Evolutionary conservation across 2,797 vertebrate genomes (phyloP).

Genomic region (Periparus ater): DNA sequence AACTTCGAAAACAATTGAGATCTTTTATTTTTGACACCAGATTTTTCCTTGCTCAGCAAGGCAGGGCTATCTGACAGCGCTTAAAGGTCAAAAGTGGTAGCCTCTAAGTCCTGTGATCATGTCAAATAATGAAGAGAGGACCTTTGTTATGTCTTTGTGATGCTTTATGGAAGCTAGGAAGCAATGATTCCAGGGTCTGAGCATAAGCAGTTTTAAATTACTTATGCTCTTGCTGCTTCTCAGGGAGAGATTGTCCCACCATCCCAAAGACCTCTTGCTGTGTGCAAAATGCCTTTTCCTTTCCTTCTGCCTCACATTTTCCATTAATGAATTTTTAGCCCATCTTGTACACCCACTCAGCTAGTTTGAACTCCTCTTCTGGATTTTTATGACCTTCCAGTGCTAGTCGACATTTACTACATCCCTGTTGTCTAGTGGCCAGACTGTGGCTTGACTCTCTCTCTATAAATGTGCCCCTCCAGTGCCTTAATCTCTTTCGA

Average conservation of each 20-base stretch:
- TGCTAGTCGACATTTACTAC: constrained; percentile 5
- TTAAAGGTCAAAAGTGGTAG: background rate
- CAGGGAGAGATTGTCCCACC: constrained; percentile 14
- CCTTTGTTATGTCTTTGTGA: background rate
- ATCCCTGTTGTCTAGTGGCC: constrained; percentile 1
- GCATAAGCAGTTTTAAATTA: background rate
- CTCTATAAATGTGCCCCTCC: background rate
- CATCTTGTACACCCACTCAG: constrained; percentile 35
- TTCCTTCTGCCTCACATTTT: constrained; percentile 53
- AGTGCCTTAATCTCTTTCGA: background rate
- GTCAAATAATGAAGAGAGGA: background rate
- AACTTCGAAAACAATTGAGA: background rate
- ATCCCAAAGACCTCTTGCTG: constrained; percentile 14
- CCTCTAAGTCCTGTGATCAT: background rate
- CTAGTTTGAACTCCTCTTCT: constrained; percentile 6
- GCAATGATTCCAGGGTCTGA: background rate
- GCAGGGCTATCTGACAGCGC: background rate
- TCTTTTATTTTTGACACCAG: background rate
- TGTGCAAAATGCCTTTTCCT: constrained; percentile 38
- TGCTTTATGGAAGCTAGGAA: background rate
- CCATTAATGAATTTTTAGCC: constrained; percentile 1
- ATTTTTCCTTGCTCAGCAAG: background rate
- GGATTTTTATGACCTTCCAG: constrained; percentile 28
- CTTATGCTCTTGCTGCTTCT: background rate
- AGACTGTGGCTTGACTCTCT: background rate